Evolutionary conservation across 2,888 invertebrate species (phyloP).

Genomic region (Aspidiotus rigidus): DNA sequence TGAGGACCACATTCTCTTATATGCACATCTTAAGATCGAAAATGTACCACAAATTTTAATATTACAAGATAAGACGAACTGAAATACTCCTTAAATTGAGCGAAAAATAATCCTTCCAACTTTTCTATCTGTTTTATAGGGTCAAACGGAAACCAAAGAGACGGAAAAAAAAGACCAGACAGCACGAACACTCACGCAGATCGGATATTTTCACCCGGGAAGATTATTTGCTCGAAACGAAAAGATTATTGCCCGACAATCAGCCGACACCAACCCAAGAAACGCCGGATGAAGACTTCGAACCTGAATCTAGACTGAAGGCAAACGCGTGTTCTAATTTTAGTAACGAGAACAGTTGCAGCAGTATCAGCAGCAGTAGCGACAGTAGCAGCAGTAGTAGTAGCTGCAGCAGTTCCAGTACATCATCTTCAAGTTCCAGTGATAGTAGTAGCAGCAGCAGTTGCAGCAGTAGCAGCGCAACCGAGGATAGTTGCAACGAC

Average conservation of each 20-base stretch:
- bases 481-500: neutral
- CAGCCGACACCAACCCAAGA: neutral
- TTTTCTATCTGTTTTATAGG: neutral
- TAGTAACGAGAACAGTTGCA: too few relatives aligned
- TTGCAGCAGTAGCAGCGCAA: neutral
- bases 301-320: neutral
- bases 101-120: too few relatives aligned
- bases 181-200: neutral
- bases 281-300: neutral
- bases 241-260: neutral
- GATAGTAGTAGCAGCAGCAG: conserved; percentile 6
- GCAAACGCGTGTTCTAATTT: neutral
- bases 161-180: neutral
- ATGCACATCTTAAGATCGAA: too few relatives aligned
- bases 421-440: neutral
- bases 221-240: neutral
- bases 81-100: too few relatives aligned
- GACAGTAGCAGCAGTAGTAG: conserved; percentile 12
- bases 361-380: neutral
- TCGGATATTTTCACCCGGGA: neutral
- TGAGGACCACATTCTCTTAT: too few relatives aligned
- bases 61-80: too few relatives aligned
- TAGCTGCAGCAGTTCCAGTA: conserved; percentile 5
- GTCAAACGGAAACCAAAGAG: neutral
- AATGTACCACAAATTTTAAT: too few relatives aligned